Evolutionary conservation across 2,888 invertebrate species (phyloP), one percentile per base, ranked within the genome.

Genomic region (Mantis religiosa): DNA sequence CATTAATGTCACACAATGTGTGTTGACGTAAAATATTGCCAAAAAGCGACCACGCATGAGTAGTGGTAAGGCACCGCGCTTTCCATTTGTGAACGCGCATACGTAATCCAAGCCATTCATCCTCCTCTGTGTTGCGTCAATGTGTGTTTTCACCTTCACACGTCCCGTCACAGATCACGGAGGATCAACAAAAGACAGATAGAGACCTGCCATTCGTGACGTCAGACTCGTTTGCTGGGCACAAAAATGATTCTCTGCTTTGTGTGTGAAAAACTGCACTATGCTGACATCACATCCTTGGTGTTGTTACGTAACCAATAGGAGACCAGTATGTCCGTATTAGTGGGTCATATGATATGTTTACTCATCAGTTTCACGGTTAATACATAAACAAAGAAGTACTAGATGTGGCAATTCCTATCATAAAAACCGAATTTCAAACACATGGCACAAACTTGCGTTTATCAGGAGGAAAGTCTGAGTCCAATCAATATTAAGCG

Each of bases 141-240:
- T 47, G n/a, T 12, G n/a, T 41, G 12, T 41, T 85, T 85, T 87
- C 87, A 87, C 87, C 87, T 87, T 87, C 87, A 87, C 82, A 87
- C 34, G 87, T 82, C 87, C 81, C 87, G 87, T 87, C 87, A 87
- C 87, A 87, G 81, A 82, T 34, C 87, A 87, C 34, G 27, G 82
- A 82, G 41, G 34, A 87, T 30, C 30, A 82, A 87, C 87, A 87
- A 87, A 87, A 82, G 81, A 71, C 54, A 54, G 54, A 71, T 71
- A 71, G 20, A 71, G 54, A 20, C 54, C 54, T 71, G 20, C 54
- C 25, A 71, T 71, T 71, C 20, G 54, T 71, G 54, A 71, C 54
- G 54, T 71, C 54, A 71, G 15, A 71, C 54, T 71, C 54, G 54
- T 71, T 71, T 71, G 6, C 20, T 71, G 54, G 54, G 6, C 54